Evolutionary conservation across 2,113 vertebrate genomes (phyloP).

Genomic region (Perca flavescens): DNA sequence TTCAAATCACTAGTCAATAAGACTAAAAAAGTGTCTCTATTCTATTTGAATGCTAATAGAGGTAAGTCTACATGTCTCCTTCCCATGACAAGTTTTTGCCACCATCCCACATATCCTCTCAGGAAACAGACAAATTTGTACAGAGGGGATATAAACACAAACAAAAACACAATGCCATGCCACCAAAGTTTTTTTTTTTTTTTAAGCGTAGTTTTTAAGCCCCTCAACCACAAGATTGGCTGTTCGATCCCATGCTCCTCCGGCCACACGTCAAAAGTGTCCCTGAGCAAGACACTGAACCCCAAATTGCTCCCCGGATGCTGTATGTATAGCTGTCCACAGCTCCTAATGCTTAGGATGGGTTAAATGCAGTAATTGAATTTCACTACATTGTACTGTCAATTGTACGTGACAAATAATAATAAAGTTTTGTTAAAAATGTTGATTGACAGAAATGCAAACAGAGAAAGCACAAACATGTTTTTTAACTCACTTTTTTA

Average conservation of each 20-base stretch:
- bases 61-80: conserved; percentile 44
- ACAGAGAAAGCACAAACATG: background rate
- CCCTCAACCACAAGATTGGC: too few species aligned
- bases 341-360: too few species aligned
- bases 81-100: conserved; percentile 54
- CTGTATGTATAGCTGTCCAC: too few species aligned
- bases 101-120: conserved; percentile 27
- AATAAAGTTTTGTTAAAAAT: background rate
- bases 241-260: too few species aligned
- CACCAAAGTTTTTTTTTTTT: background rate
- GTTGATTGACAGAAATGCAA: background rate
- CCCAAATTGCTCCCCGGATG: too few species aligned
- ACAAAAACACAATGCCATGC: background rate
- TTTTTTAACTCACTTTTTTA: background rate
- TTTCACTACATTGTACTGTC: too few species aligned
- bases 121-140: conserved; percentile 20
- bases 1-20: conserved; percentile 39
- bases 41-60: conserved; percentile 66
- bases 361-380: too few species aligned
- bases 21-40: conserved; percentile 31
- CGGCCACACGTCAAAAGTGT: too few species aligned
- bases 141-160: background rate
- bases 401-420: too few species aligned
- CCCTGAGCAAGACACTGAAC: too few species aligned
- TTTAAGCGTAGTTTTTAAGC: too few species aligned